These are phyloP conservation scores for Nyctibius bracteatus DNA, from an alignment of 2,113 vertebrate genomes.

Conservation along the genomic window DNA sequence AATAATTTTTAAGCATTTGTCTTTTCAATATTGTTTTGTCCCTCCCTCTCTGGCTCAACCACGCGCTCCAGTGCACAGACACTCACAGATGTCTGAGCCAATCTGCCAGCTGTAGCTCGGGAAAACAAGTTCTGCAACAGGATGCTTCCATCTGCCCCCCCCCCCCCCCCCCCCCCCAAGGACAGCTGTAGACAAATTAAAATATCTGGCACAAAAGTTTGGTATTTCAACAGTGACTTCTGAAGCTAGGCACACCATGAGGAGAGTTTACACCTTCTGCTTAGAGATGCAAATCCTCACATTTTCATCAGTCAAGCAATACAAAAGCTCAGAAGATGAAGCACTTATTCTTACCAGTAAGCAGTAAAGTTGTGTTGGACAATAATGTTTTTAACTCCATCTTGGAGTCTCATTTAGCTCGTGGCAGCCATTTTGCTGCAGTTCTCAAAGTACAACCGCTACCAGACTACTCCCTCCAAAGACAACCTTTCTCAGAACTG, in stretches of 20 bases:
- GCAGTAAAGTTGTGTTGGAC: not conserved
- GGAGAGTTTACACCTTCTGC: not conserved
- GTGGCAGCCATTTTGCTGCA: not conserved
- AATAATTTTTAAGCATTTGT: conserved; percentile 9
- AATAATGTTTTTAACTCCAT: not conserved
- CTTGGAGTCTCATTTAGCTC: not conserved
- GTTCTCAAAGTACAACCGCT: not conserved
- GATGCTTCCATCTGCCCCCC: conserved; percentile 34
- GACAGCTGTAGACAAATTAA: conserved; percentile 25
- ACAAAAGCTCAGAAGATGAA: not conserved
- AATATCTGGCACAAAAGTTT: conserved; percentile 34
- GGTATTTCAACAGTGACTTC: not conserved
- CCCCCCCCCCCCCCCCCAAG: not conserved
- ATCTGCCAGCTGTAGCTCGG: not conserved
- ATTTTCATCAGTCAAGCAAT: not conserved
- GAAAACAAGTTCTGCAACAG: conserved; percentile 30
- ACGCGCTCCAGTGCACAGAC: not conserved
- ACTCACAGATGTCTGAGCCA: not conserved
- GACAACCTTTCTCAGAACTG: not conserved
- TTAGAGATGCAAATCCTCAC: not conserved
- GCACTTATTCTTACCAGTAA: not conserved
- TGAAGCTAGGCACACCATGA: not conserved
- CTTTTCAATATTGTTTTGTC: not conserved
- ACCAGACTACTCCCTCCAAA: not conserved
- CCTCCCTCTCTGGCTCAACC: not conserved